These are phyloP conservation scores for Acropora tenuis DNA, from an alignment of 64 coral and sea anemone species.

Conservation along the genomic window DNA sequence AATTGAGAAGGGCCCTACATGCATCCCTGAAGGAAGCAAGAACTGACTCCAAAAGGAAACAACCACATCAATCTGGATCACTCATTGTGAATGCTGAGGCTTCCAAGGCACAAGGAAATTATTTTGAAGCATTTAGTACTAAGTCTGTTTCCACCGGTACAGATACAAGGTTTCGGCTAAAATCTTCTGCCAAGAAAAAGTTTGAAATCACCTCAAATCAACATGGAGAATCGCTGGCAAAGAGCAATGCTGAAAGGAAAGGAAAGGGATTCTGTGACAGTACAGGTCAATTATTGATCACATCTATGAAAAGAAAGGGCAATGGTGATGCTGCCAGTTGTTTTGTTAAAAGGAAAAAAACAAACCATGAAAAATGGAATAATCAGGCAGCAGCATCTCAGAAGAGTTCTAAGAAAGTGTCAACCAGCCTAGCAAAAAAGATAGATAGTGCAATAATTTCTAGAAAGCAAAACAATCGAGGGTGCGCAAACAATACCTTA, in stretches of 20 bases:
- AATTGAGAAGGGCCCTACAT: slow-evolving; percentile 82
- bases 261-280: neutral
- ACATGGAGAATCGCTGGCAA: neutral
- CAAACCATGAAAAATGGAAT: neutral
- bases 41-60: neutral
- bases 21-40: slow-evolving; percentile 70
- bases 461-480: neutral
- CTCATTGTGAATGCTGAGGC: neutral
- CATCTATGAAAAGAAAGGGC: neutral
- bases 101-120: neutral
- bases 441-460: neutral
- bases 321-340: neutral
- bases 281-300: neutral
- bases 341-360: neutral
- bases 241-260: neutral
- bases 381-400: neutral
- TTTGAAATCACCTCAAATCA: neutral
- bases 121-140: neutral
- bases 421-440: neutral
- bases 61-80: neutral
- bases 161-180: slow-evolving; percentile 9
- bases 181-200: neutral
- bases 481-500: neutral
- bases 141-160: slow-evolving; percentile 25
- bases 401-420: neutral